Evolutionary conservation across 2,888 invertebrate species (phyloP), one percentile per base, ranked within the genome.

Genomic region (Prostheceraeus crozeri): DNA sequence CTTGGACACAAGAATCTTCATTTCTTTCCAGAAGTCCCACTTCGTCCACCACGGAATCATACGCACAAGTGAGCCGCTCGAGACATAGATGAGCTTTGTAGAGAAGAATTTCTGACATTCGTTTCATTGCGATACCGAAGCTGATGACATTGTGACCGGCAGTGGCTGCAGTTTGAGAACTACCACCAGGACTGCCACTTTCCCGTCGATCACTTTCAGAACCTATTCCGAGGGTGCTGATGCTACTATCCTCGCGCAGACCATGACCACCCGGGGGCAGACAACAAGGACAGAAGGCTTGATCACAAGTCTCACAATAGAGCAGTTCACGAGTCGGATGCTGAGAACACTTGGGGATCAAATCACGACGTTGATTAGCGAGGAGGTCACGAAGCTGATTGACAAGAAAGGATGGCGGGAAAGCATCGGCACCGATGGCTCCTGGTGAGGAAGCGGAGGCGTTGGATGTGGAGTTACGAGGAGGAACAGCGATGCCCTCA

Each of bases 41-140:
- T 35, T 54, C 54, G 3, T 28, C 36, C 10, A 14, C 36, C 8
- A 54, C 28, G 10, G 57, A 4, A 10, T 23, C 71, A 28, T 69
- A 69, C 14, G 75, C 75, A 46, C 67, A 67, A 65, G 73, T 71
- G 27, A 76, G 65, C 62, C 74, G 73, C 60, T 70, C 69, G 40
- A 88, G 84, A 78, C 89, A 89, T 78, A 89, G 86, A 71, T 89
- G 89, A 14, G 89, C 89, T 80, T 90, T 88, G 76, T 90, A 90
- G 66, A 89, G 80, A 63, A 91, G 80, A 74, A 91, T 91, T 78
- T 91, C 90, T 0, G 89, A 89, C 89, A 91, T 90, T 69, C 91
- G 83, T 78, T 91, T 91, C 71, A 91, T 87, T 61, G 91, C 91
- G 74, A 90, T 88, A 48, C 88, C 87, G 78, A 91, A 89, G 87